These are phyloP conservation scores for Clarias platycephalus DNA, from an alignment of 2,797 vertebrate species.

Conservation along the genomic window DNA sequence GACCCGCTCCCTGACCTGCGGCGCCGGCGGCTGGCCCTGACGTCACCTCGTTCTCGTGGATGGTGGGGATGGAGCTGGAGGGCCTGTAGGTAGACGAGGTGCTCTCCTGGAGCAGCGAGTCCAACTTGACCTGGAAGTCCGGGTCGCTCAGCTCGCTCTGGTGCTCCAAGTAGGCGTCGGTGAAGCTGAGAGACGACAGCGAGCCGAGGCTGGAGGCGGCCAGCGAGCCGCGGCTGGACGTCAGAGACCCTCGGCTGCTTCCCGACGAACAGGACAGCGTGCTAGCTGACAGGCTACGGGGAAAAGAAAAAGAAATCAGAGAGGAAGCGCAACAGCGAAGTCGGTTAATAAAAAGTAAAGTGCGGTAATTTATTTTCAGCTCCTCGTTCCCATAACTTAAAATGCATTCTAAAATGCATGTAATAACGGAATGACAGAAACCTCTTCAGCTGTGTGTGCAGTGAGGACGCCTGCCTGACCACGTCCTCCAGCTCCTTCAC, in stretches of 20 bases:
- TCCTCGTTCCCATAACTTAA: slow-evolving; percentile 16
- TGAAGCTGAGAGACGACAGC: slow-evolving; percentile 90
- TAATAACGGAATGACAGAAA: slow-evolving; percentile 53
- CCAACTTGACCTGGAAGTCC: slow-evolving; percentile 90
- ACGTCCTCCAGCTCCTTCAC: slow-evolving; percentile 91
- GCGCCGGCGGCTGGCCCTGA: slow-evolving; percentile 35
- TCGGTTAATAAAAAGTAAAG: not conserved
- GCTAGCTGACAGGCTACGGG: slow-evolving; percentile 88
- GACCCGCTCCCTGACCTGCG: slow-evolving; percentile 54
- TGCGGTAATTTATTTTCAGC: not conserved
- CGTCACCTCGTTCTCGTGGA: slow-evolving; percentile 90
- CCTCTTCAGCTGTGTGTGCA: slow-evolving; percentile 91
- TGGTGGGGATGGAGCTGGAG: slow-evolving; percentile 92
- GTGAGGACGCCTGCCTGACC: slow-evolving; percentile 79
- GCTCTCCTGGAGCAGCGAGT: slow-evolving; percentile 86
- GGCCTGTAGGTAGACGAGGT: slow-evolving; percentile 80
- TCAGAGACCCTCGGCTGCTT: slow-evolving; percentile 86
- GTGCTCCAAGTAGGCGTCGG: slow-evolving; percentile 89
- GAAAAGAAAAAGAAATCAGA: not conserved
- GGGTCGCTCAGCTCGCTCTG: slow-evolving; percentile 81
- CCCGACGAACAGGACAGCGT: slow-evolving; percentile 95
- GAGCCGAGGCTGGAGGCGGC: slow-evolving; percentile 90
- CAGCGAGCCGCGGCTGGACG: slow-evolving; percentile 89
- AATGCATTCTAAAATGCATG: slow-evolving; percentile 24
- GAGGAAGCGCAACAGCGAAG: not conserved